These are phyloP conservation scores for Cydia splendana DNA, from an alignment of 1,140 invertebrate species.

Conservation along the genomic window DNA sequence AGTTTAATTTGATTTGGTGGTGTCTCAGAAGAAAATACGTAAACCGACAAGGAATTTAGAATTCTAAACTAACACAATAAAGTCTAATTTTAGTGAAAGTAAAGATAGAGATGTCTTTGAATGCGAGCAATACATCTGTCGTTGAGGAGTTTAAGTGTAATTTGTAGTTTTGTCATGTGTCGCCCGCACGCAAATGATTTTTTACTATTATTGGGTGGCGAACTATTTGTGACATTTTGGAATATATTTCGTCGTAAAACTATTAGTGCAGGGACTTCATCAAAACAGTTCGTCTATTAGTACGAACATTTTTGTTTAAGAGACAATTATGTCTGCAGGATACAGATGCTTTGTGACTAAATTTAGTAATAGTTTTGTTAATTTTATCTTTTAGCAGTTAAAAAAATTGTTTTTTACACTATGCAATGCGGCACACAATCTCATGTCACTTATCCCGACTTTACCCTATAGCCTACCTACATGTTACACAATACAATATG, in stretches of 20 bases:
- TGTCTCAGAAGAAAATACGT: neutral
- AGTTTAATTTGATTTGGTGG: neutral
- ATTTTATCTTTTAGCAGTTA: neutral
- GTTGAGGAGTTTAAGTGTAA: conserved; percentile 15
- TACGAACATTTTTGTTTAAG: neutral
- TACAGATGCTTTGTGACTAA: neutral
- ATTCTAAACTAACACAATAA: neutral
- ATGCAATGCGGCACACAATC: no score
- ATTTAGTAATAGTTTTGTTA: neutral
- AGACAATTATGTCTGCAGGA: neutral
- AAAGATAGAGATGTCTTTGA: conserved; percentile 9
- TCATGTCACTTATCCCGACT: no score
- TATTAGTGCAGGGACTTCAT: conserved; percentile 6
- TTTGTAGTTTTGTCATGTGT: conserved; percentile 6
- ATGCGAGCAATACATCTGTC: conserved; percentile 13
- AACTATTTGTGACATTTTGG: conserved; percentile 5
- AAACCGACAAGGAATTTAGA: neutral
- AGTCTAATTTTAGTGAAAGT: neutral
- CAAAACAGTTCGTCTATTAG: conserved; percentile 5
- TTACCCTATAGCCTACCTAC: no score
- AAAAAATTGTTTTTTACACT: no score
- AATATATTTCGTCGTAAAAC: conserved; percentile 11
- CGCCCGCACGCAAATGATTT: conserved; percentile 17
- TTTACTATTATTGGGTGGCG: conserved; percentile 7
- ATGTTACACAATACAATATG: neutral